Evolutionary conservation across 2,797 vertebrate species (phyloP).

Genomic region (Gadopsis marmoratus): DNA sequence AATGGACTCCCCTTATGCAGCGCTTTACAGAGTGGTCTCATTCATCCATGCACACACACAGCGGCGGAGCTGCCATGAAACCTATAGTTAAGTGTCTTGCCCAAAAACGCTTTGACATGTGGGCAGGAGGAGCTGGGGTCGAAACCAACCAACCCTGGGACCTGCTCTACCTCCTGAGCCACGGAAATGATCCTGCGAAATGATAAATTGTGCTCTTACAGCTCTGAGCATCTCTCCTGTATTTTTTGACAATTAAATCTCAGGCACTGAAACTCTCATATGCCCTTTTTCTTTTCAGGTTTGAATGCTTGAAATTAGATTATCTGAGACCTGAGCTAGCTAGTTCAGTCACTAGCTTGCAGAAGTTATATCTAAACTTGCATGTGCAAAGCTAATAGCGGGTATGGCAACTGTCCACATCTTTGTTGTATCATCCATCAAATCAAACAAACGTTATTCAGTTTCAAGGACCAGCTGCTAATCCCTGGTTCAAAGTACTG

Average conservation of each 20-base stretch:
- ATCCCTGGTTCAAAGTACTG: neutral
- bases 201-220: neutral
- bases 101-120: too few species aligned
- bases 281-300: conserved; percentile 7
- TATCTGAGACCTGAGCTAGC: conserved; percentile 14
- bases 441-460: conserved; percentile 11
- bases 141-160: too few species aligned
- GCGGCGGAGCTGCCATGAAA: too few species aligned
- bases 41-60: too few species aligned
- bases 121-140: too few species aligned
- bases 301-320: conserved; percentile 33
- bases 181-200: neutral
- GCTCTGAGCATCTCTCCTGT: neutral
- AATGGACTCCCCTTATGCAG: neutral
- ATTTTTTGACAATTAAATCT: conserved; percentile 32
- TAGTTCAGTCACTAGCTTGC: conserved; percentile 5
- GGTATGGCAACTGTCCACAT: conserved; percentile 4
- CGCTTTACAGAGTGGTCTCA: too few species aligned
- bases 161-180: too few species aligned
- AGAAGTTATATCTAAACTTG: conserved; percentile 14
- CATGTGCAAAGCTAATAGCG: conserved; percentile 2
- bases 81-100: too few species aligned
- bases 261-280: conserved; percentile 4
- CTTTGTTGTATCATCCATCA: neutral
- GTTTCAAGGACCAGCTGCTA: neutral